These are phyloP conservation scores for Synaphobranchus kaupii DNA, from an alignment of 2,797 vertebrate genomes.

Conservation along the genomic window DNA sequence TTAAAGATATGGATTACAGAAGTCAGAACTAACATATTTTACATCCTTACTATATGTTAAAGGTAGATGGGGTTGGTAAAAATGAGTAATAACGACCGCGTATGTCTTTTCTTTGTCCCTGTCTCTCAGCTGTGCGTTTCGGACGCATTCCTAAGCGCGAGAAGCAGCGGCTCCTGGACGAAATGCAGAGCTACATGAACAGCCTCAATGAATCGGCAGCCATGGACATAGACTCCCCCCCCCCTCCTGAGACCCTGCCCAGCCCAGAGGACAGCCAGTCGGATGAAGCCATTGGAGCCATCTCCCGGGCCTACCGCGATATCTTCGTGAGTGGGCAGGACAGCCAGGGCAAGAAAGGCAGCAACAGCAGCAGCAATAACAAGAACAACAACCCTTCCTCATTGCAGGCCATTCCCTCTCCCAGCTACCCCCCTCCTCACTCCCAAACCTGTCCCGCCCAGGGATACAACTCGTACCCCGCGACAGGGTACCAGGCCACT, in stretches of 20 bases:
- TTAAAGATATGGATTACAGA: background rate
- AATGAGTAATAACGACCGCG: background rate
- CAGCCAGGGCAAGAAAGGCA: slow-evolving; percentile 64
- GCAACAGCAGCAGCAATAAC: slow-evolving; percentile 33
- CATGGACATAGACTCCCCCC: slow-evolving; percentile 70
- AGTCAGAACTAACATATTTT: background rate
- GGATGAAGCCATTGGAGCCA: slow-evolving; percentile 56
- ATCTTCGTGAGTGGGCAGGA: slow-evolving; percentile 62
- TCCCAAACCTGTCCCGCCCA: slow-evolving; percentile 38
- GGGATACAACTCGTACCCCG: slow-evolving; percentile 52
- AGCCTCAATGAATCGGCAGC: slow-evolving; percentile 73
- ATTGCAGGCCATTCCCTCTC: slow-evolving; percentile 50
- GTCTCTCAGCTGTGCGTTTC: slow-evolving; percentile 76
- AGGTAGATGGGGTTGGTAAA: background rate
- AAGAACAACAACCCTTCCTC: slow-evolving; percentile 50
- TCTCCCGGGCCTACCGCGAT: slow-evolving; percentile 64
- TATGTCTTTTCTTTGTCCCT: slow-evolving; percentile 21
- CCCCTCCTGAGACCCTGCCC: slow-evolving; percentile 57
- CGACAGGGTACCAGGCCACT: slow-evolving; percentile 54
- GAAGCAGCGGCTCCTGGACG: slow-evolving; percentile 80
- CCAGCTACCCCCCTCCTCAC: slow-evolving; percentile 47
- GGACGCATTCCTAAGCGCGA: slow-evolving; percentile 81
- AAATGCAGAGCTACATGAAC: slow-evolving; percentile 83
- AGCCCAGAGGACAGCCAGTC: slow-evolving; percentile 62
- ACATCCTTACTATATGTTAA: background rate